These are phyloP conservation scores for Ophioninae sp. DNA, from an alignment of 2,888 invertebrate genomes.

Conservation along the genomic window DNA sequence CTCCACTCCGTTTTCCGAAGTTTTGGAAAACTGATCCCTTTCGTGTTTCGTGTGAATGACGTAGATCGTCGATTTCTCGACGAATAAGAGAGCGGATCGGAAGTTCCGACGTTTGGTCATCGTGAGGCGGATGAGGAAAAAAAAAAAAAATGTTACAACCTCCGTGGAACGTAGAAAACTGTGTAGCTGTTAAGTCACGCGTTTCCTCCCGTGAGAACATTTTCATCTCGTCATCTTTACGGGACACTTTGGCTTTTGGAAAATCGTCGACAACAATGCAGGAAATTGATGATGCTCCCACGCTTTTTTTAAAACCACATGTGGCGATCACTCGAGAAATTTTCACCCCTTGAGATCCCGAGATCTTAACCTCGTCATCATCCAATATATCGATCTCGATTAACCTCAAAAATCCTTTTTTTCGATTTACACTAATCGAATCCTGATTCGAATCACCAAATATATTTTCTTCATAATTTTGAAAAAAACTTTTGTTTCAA, in stretches of 20 bases:
- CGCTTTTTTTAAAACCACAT: conserved; percentile 5
- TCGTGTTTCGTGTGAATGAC: not conserved
- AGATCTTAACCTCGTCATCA: not conserved
- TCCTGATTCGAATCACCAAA: not conserved
- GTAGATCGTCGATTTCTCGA: conserved; percentile 12
- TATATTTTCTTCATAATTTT: not conserved
- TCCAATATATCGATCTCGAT: not conserved
- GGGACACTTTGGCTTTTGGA: conserved; percentile 11
- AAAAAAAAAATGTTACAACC: conserved; percentile 38
- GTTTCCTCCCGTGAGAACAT: conserved; percentile 39
- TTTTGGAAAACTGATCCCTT: not conserved
- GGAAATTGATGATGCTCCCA: conserved; percentile 32
- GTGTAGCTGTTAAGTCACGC: conserved; percentile 6
- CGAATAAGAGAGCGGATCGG: not conserved
- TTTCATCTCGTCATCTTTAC: conserved; percentile 47
- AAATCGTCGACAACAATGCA: conserved; percentile 17
- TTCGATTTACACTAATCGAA: not conserved
- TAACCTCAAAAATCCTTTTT: not conserved
- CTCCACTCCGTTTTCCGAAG: not conserved
- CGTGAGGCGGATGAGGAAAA: conserved; percentile 16
- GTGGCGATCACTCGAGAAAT: not conserved
- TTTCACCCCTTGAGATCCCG: conserved; percentile 12
- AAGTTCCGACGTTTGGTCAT: conserved; percentile 5
- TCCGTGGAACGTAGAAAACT: not conserved
- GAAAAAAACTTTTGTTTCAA: not conserved